Evolutionary conservation across 2,797 vertebrate genomes (phyloP).

Genomic region (Melopsittacus undulatus): DNA sequence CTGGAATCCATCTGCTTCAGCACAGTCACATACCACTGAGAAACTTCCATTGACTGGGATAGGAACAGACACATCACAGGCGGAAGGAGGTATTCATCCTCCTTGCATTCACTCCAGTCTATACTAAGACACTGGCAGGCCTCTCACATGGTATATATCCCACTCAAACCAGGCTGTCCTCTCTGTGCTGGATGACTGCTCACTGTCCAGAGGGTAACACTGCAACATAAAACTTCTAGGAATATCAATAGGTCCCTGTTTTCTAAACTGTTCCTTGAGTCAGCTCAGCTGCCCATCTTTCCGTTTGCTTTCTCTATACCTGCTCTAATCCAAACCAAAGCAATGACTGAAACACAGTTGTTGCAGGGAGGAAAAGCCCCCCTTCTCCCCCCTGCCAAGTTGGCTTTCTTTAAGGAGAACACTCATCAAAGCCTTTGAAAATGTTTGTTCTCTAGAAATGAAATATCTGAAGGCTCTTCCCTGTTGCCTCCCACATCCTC

Average conservation of each 20-base stretch:
- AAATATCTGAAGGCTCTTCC: slow-evolving; percentile 44
- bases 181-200: not conserved
- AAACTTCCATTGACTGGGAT: fast-evolving
- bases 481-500: slow-evolving; percentile 31
- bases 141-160: not conserved
- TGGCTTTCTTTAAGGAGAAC: slow-evolving; percentile 14
- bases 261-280: not conserved
- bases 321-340: slow-evolving; percentile 19
- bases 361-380: not conserved
- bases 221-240: not conserved
- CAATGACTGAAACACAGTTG: not conserved
- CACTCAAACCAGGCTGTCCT: not conserved
- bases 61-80: not conserved
- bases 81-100: not conserved
- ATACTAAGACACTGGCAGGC: not conserved
- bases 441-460: slow-evolving; percentile 42
- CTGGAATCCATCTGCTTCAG: not conserved
- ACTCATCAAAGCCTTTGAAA: slow-evolving; percentile 32
- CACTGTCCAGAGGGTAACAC: not conserved
- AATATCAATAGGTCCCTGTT: not conserved
- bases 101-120: not conserved
- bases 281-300: not conserved
- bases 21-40: not conserved
- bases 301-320: not conserved
- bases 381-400: not conserved